Evolutionary conservation across 35 echinoderm and acorn worm species (phyloP).

Genomic region (Anneissia japonica): DNA sequence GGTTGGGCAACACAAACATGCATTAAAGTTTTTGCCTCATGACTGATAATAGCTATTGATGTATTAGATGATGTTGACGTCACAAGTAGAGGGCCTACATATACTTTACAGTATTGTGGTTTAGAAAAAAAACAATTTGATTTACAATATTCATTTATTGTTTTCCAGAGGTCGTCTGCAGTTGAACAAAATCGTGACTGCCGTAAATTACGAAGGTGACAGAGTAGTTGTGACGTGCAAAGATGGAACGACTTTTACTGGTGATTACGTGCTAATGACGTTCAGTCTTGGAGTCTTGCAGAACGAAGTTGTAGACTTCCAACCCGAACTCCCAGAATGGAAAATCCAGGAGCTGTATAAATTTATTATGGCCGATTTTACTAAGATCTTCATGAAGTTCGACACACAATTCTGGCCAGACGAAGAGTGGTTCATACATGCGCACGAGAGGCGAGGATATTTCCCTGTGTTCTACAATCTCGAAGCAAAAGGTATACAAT

Average conservation of each 20-base stretch:
- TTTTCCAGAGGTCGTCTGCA: neutral
- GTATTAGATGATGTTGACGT: too few relatives aligned
- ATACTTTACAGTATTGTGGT: too few relatives aligned
- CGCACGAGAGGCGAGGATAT: constrained; percentile 22
- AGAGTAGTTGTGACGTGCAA: constrained; percentile 16
- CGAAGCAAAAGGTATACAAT: constrained; percentile 2
- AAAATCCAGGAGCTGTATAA: constrained; percentile 27
- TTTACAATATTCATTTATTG: too few relatives aligned
- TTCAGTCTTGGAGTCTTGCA: constrained; percentile 47
- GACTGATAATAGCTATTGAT: too few relatives aligned
- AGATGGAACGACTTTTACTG: constrained; percentile 33
- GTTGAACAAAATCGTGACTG: constrained; percentile 8
- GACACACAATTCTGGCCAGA: constrained; percentile 38
- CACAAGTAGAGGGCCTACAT: too few relatives aligned
- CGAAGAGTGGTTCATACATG: constrained; percentile 32
- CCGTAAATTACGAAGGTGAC: constrained; percentile 2
- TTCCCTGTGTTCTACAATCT: constrained; percentile 34
- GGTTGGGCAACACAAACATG: too few relatives aligned
- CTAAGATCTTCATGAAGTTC: constrained; percentile 32
- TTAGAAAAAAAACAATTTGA: too few relatives aligned
- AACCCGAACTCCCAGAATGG: constrained; percentile 34
- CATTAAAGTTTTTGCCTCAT: too few relatives aligned
- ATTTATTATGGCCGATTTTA: constrained; percentile 25
- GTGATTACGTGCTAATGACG: constrained; percentile 18
- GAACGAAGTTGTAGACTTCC: constrained; percentile 9